phyloP scores from a whole-genome alignment of 2,888 invertebrate species.

The Andrena fulva region DNA sequence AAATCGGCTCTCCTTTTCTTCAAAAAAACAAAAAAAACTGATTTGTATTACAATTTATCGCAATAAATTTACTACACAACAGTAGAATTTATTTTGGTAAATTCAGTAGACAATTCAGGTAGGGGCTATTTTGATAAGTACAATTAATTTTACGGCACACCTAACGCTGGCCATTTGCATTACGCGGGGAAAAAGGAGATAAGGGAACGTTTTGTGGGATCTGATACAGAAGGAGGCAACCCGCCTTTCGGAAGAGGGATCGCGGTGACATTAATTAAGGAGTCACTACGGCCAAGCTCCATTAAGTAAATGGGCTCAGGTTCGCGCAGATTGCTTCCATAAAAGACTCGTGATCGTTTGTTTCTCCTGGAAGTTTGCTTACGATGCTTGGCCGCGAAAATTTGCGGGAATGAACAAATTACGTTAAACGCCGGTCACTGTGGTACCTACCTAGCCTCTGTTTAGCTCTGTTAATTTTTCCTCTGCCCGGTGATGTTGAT shows the following conservation, averaged over 20 bases:
- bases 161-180: slow-evolving; percentile 28
- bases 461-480: neutral
- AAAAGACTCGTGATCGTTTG: slow-evolving; percentile 56
- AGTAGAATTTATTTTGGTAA: too few species aligned
- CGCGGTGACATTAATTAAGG: slow-evolving; percentile 59
- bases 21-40: too few species aligned
- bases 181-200: neutral
- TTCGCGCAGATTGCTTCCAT: slow-evolving; percentile 56
- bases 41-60: too few species aligned
- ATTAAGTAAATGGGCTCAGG: slow-evolving; percentile 52
- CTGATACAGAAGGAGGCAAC: slow-evolving; percentile 29
- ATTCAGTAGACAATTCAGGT: neutral
- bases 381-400: slow-evolving; percentile 43
- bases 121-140: neutral
- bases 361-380: slow-evolving; percentile 27
- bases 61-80: too few species aligned
- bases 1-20: too few species aligned
- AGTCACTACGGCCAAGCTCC: slow-evolving; percentile 52
- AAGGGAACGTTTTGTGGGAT: slow-evolving; percentile 3
- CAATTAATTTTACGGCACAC: neutral
- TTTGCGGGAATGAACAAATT: slow-evolving; percentile 53
- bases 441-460: neutral
- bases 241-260: slow-evolving; percentile 39
- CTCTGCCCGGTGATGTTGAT: slow-evolving; percentile 10
- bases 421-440: slow-evolving; percentile 22